phyloP scores from a whole-genome alignment of 2,113 vertebrate genomes.

The Indri indri region DNA sequence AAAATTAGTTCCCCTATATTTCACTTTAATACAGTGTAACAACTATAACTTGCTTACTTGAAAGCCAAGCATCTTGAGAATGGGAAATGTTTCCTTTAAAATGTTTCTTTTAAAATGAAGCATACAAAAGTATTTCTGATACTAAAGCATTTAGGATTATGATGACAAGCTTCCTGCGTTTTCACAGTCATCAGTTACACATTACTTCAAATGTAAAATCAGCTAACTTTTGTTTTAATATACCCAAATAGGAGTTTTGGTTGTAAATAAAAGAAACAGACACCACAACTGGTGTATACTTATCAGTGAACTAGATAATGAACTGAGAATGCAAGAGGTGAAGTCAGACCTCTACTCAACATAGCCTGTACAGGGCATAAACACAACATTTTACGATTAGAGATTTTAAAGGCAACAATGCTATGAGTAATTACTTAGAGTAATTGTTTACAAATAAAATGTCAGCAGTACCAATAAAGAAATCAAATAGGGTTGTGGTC shows the following conservation, averaged over 20 bases:
- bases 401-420: conserved; percentile 12
- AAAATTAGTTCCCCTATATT: background rate
- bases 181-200: conserved; percentile 8
- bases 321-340: background rate
- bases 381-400: background rate
- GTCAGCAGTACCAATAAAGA: background rate
- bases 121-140: background rate
- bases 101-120: conserved; percentile 3
- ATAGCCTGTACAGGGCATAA: background rate
- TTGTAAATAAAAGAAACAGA: conserved; percentile 43
- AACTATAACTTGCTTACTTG: background rate
- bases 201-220: background rate
- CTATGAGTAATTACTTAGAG: background rate
- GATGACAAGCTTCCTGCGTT: background rate
- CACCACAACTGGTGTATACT: background rate
- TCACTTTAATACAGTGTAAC: background rate
- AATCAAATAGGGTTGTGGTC: background rate
- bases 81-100: background rate
- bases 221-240: conserved; percentile 12
- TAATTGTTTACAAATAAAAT: background rate
- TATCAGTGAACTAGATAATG: conserved; percentile 23
- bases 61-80: background rate
- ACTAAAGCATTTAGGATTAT: background rate
- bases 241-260: conserved; percentile 17
- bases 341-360: background rate